Evolutionary conservation across 2,797 vertebrate species (phyloP).

Genomic region (Enteromius unitaeniatus): DNA sequence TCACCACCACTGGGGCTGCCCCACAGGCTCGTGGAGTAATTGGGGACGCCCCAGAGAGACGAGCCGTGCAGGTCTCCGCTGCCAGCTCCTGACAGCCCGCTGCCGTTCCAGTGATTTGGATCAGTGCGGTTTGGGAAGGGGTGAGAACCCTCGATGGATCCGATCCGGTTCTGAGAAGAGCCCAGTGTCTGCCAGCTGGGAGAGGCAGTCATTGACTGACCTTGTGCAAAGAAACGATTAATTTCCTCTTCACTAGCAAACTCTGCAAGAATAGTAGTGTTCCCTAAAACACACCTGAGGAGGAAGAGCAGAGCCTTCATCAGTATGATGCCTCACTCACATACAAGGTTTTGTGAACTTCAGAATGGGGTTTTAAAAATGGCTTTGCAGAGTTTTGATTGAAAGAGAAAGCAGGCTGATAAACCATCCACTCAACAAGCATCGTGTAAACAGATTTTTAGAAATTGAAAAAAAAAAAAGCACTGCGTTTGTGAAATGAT

Average conservation of each 20-base stretch:
- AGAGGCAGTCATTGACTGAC: conserved; percentile 94
- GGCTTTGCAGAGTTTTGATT: background rate
- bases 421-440: background rate
- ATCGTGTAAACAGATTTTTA: background rate
- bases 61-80: conserved; percentile 92
- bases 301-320: conserved; percentile 31
- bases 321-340: background rate
- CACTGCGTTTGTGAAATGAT: background rate
- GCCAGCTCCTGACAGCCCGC: conserved; percentile 84
- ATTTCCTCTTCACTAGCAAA: conserved; percentile 99
- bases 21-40: conserved; percentile 98
- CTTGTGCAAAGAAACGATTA: conserved; percentile 99
- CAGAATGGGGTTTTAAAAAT: background rate
- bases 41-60: conserved; percentile 94
- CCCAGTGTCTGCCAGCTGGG: conserved; percentile 93
- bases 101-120: conserved; percentile 94
- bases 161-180: conserved; percentile 89
- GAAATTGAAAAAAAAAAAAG: background rate
- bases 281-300: conserved; percentile 98
- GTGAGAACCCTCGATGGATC: conserved; percentile 89
- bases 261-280: conserved; percentile 99
- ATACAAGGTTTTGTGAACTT: background rate
- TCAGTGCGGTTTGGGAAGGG: conserved; percentile 91
- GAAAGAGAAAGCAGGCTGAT: background rate
- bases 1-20: conserved; percentile 86